Evolutionary conservation across 2,797 vertebrate genomes (phyloP).

Genomic region (Trachurus trachurus): DNA sequence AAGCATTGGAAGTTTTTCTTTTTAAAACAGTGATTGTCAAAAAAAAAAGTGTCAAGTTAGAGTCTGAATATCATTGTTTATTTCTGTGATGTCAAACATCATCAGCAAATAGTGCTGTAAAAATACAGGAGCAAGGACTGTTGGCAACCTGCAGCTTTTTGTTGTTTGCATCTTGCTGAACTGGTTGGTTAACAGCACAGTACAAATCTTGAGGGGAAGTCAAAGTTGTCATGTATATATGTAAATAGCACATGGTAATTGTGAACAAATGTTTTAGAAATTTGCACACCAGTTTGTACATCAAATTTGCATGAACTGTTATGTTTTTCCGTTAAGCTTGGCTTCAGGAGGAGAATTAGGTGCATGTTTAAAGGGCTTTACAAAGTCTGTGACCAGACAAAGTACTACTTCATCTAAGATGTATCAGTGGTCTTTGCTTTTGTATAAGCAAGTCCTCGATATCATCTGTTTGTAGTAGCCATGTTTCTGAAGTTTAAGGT

Average conservation of each 20-base stretch:
- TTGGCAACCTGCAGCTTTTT: neutral
- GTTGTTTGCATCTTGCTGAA: neutral
- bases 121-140: neutral
- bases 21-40: neutral
- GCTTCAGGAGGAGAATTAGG: neutral
- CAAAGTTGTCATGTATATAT: conserved; percentile 53
- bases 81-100: neutral
- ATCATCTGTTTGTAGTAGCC: neutral
- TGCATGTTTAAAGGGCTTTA: neutral
- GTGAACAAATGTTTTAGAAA: neutral
- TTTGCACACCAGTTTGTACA: conserved; percentile 23
- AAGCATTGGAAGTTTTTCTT: neutral
- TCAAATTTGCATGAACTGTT: conserved; percentile 10
- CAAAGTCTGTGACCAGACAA: neutral
- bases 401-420: neutral
- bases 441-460: neutral
- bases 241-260: conserved; percentile 27
- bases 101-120: neutral
- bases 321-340: neutral
- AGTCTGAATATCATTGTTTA: neutral
- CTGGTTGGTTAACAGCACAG: neutral
- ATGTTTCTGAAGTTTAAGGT: neutral
- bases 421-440: neutral
- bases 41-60: neutral
- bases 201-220: neutral